Conservation (phyloP, 2,797 vertebrate species). For the Sebastes variabilis region DNA sequence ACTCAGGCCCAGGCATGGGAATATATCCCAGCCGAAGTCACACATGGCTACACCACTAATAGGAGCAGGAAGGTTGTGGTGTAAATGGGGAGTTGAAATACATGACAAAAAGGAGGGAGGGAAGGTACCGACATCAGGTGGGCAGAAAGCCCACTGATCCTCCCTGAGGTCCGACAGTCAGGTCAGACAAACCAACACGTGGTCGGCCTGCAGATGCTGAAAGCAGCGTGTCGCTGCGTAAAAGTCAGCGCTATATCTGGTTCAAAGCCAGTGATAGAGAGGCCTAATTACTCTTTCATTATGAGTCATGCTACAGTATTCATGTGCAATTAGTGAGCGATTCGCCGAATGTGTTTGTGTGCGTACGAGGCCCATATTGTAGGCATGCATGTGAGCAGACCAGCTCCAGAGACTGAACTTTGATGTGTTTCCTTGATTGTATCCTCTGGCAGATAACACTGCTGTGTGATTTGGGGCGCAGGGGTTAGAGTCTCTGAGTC, state of each 20-base stretch:
- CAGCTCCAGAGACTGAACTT: constrained; percentile 57
- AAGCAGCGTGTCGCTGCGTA: constrained; percentile 36
- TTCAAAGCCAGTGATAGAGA: constrained; percentile 60
- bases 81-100: constrained; percentile 60
- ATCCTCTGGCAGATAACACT: constrained; percentile 67
- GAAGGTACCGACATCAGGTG: constrained; percentile 35
- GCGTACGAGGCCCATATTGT: constrained; percentile 3
- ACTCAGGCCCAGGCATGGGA: constrained; percentile 46
- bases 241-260: constrained; percentile 55
- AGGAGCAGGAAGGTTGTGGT: constrained; percentile 55
- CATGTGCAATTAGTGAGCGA: constrained; percentile 73
- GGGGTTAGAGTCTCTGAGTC: constrained; percentile 66
- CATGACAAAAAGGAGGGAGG: constrained; percentile 38
- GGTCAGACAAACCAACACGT: constrained; percentile 52
- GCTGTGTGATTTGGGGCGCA: constrained; percentile 64
- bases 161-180: constrained; percentile 43
- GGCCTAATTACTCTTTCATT: constrained; percentile 73
- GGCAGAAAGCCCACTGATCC: constrained; percentile 62
- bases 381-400: constrained; percentile 38
- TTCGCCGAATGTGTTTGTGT: constrained; percentile 54
- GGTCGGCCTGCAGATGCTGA: constrained; percentile 49
- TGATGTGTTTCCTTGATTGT: constrained; percentile 72
- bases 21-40: constrained; percentile 47
- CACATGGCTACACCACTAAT: constrained; percentile 65
- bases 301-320: constrained; percentile 73